Conservation (phyloP, 2,113 vertebrate species). For the Arvicanthis niloticus region DNA sequence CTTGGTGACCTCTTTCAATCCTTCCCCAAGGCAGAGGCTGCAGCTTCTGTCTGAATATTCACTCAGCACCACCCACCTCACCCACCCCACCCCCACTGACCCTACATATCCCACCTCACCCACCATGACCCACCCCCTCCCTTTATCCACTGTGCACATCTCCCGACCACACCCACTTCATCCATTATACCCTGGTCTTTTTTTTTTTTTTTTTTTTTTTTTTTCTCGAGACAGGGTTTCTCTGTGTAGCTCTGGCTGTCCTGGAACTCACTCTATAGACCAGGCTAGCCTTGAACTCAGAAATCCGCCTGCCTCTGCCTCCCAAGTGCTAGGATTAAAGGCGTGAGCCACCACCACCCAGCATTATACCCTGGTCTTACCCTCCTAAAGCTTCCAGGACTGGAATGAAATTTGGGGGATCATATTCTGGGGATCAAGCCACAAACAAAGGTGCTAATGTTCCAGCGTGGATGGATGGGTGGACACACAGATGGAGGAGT, state of each 20-base stretch:
- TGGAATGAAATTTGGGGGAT: background rate
- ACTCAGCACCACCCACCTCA: background rate
- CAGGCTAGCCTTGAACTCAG: too few species aligned
- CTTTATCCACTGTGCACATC: background rate
- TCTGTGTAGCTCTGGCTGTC: too few species aligned
- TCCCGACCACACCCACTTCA: background rate
- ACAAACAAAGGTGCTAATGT: background rate
- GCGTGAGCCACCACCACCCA: too few species aligned
- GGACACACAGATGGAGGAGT: background rate
- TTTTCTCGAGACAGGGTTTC: too few species aligned
- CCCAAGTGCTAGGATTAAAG: too few species aligned
- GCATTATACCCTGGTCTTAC: background rate
- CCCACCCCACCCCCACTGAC: background rate
- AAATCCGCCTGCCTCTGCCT: too few species aligned
- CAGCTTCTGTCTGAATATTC: background rate
- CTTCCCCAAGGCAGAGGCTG: background rate
- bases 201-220: too few species aligned
- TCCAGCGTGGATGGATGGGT: accelerated
- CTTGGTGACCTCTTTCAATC: background rate
- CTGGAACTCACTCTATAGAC: too few species aligned
- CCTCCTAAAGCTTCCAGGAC: background rate
- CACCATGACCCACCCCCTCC: background rate
- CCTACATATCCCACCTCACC: too few species aligned
- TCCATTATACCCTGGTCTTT: too few species aligned
- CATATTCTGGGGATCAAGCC: background rate